phyloP scores from a whole-genome alignment of 2,797 vertebrate genomes.

The Discoglossus pictus region DNA sequence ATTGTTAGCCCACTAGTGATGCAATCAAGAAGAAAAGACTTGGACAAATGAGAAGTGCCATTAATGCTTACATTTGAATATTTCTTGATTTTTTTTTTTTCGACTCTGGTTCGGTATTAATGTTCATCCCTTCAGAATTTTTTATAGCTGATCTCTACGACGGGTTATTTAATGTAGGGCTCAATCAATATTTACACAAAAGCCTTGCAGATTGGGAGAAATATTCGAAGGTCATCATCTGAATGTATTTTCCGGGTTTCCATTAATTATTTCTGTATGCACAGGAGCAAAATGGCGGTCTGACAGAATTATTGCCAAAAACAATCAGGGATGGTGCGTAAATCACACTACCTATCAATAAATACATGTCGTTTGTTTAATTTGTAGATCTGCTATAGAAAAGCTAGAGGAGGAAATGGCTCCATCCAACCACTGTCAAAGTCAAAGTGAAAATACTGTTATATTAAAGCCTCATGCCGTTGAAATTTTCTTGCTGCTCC shows the following conservation, averaged over 20 bases:
- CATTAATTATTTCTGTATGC: background rate
- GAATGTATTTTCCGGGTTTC: background rate
- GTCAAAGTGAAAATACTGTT: too few relatives aligned
- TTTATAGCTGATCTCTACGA: background rate
- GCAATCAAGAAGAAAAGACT: conserved; percentile 41
- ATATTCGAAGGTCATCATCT: conserved; percentile 21
- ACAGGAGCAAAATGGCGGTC: background rate
- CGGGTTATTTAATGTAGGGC: background rate
- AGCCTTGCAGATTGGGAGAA: background rate
- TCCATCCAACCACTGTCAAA: too few relatives aligned
- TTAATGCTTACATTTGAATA: conserved; percentile 14
- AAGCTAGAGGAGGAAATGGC: too few relatives aligned
- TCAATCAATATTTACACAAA: conserved; percentile 10
- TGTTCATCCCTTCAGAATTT: background rate
- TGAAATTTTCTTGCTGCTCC: too few relatives aligned
- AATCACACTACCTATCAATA: background rate
- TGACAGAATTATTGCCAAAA: background rate
- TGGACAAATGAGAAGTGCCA: conserved; percentile 20
- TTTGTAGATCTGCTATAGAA: background rate
- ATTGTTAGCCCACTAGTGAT: conserved; percentile 46
- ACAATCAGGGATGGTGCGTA: background rate
- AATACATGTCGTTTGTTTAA: conserved; percentile 9
- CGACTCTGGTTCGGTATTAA: conserved; percentile 19
- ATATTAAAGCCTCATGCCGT: too few relatives aligned
- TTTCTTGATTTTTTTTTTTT: conserved; percentile 36